A percentile compares a stretch with the other conserved stretches of the same genome.
Conservation (phyloP, 2,888 invertebrate genomes). For the Spisula subtruncata region DNA sequence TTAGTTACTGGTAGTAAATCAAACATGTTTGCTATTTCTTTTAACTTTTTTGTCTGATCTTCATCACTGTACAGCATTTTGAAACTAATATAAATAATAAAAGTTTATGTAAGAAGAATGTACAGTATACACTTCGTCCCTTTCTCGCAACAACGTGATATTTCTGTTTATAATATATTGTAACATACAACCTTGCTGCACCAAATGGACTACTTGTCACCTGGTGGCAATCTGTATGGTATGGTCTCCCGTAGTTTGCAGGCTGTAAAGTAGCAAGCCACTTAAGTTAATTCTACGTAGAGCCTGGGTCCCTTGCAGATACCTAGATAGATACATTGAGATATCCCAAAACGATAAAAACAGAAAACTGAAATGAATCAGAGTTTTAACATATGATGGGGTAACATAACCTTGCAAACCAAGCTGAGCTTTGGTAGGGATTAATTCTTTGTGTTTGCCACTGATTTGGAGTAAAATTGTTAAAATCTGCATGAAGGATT, state of each 20-base stretch:
- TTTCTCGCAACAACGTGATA: no score
- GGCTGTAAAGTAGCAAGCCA: conserved; percentile 37
- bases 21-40: no score
- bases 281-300: conserved; percentile 44
- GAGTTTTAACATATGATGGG: not conserved
- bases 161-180: no score
- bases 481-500: conserved; percentile 8
- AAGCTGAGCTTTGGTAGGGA: not conserved
- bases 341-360: conserved; percentile 57
- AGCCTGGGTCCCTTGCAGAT: conserved; percentile 44
- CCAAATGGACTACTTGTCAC: no score
- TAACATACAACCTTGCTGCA: no score
- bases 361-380: conserved; percentile 50
- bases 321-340: conserved; percentile 25
- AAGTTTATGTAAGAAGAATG: no score
- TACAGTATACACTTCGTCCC: no score
- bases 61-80: no score
- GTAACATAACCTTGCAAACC: conserved; percentile 12
- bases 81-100: not conserved
- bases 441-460: conserved; percentile 20
- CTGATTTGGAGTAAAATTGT: not conserved
- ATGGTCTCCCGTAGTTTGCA: conserved; percentile 37
- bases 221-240: not conserved
- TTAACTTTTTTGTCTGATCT: no score
- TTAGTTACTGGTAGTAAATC: no score